Base-by-base conservation (phyloP, 2,797 vertebrate genomes). In the Sebastes elongatus region DNA sequence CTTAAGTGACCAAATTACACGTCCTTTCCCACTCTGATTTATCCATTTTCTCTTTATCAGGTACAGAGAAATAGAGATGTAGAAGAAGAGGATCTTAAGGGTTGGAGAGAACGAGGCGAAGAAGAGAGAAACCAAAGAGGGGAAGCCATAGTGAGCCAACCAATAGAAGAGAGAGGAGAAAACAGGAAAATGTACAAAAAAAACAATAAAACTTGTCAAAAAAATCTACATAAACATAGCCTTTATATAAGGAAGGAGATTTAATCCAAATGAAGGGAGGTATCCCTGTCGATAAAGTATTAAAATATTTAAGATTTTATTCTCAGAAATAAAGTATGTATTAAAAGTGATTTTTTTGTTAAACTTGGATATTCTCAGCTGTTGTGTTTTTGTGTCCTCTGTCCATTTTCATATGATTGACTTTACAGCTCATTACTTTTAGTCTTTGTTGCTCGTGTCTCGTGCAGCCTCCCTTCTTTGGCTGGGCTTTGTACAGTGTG, bases 281-380 rank as follows among this genome's bases (percentile, higher is more conserved):
- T 65, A 65, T 90, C 88, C 87, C 82, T 90, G 81, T 71, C 63
- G 80, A 92, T 89, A 89, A 93, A 94, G 81, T 81, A 93, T 86
- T 91, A 57, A 92, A 92, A 86, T 94, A 94, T 94, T 95, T 91
- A 95, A 92, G 82, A 94, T 94, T 95, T 94, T 96, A 95, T 96
- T 96, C 95, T 94, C 89, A 92, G 93, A 94, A 92, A 90, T 93
- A 94, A 95, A 93, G 86, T 94, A 95, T 95, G 94, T 95, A 96
- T 95, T 96, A 95, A 96, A 95, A 91, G 92, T 94, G 88, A 92
- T 92, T 94, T 95, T 94, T 96, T 96, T 95, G 95, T 96, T 96
- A 95, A 96, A 94, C 93, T 94, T 95, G 94, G 94, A 95, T 91
- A 90, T 94, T 91, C 86, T 95, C 91, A 90, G 91, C 86, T 86